Percentiles rank a stretch among this genome's conserved stretches.
phyloP scores from a whole-genome alignment of 92 coral and sea anemone species.

The Umimayanthus kanabou region DNA sequence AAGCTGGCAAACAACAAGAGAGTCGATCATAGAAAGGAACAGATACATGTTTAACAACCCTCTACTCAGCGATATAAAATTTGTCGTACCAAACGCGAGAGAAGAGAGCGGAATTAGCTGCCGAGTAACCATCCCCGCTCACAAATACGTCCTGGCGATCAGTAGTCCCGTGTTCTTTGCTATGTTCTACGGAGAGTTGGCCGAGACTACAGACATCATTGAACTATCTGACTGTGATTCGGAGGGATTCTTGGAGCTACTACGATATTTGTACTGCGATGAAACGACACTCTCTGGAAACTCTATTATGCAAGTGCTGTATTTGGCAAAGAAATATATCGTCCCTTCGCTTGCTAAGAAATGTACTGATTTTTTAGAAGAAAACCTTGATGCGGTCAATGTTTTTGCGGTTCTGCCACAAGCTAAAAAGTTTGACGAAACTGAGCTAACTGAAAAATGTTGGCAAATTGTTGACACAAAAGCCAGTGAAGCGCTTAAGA shows the following conservation, averaged over 20 bases:
- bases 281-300: constrained; percentile 46
- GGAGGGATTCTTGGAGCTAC: constrained; percentile 49
- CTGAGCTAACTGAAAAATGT: constrained; percentile 40
- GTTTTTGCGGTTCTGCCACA: constrained; percentile 54
- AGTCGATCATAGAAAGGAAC: constrained; percentile 42
- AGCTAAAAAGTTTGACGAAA: constrained; percentile 51
- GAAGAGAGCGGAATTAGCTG: constrained; percentile 12
- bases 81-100: constrained; percentile 34
- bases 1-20: constrained; percentile 49
- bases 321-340: constrained; percentile 59
- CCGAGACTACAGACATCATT: constrained; percentile 46
- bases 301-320: constrained; percentile 53
- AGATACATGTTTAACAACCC: constrained; percentile 51
- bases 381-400: constrained; percentile 48
- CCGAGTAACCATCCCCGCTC: constrained; percentile 50
- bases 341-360: constrained; percentile 48
- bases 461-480: constrained; percentile 54
- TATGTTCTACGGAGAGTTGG: constrained; percentile 60
- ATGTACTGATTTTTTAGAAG: constrained; percentile 49
- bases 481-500: constrained; percentile 49
- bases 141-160: constrained; percentile 59
- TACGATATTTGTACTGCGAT: constrained; percentile 52
- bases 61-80: constrained; percentile 55
- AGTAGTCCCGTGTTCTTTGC: constrained; percentile 64
- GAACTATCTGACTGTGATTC: constrained; percentile 58